Percentiles rank a stretch among this genome's conserved stretches.
Conservation (phyloP, 2,797 vertebrate species). For the Gila robusta region DNA sequence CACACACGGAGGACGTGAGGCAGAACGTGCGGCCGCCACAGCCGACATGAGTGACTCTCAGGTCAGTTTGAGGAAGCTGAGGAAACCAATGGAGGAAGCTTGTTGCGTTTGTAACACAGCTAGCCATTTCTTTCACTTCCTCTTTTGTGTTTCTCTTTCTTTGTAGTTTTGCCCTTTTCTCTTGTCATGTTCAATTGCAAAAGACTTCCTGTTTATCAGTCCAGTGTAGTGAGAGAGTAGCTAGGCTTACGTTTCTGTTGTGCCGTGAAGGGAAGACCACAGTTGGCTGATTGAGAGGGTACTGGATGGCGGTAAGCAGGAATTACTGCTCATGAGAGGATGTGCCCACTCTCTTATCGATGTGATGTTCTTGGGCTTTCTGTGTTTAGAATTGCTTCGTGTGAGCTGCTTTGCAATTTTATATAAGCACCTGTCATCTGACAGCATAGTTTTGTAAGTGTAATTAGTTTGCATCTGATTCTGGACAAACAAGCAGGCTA, state of each 20-base stretch:
- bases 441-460: neutral
- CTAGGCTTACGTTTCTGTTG: neutral
- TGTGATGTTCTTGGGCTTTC: slow-evolving; percentile 16
- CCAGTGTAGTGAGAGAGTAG: neutral
- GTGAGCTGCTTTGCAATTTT: slow-evolving; percentile 28
- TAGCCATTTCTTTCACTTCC: slow-evolving; percentile 42
- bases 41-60: slow-evolving; percentile 44
- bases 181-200: neutral
- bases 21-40: neutral
- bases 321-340: neutral
- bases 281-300: neutral
- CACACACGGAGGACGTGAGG: slow-evolving; percentile 28
- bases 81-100: neutral
- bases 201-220: neutral
- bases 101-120: neutral
- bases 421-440: slow-evolving; percentile 13
- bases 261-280: neutral
- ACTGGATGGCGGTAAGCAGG: slow-evolving; percentile 30
- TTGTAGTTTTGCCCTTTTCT: slow-evolving; percentile 6
- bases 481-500: no score
- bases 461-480: no score
- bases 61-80: slow-evolving; percentile 55
- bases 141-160: slow-evolving; percentile 18
- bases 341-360: neutral
- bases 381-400: slow-evolving; percentile 16